phyloP scores from a whole-genome alignment of 2,888 invertebrate genomes.

The Erebia epiphron region DNA sequence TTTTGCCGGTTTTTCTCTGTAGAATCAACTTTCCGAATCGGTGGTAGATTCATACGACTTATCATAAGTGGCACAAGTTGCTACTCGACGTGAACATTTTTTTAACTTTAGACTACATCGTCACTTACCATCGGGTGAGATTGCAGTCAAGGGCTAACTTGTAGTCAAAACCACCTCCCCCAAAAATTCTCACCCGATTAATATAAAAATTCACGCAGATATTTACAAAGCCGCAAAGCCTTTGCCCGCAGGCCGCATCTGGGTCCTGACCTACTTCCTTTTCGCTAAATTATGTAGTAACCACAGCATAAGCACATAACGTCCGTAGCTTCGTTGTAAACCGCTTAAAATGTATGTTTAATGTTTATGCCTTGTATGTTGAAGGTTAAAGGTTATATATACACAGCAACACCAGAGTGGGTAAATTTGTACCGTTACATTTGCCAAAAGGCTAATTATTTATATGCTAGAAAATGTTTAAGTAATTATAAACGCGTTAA shows the following conservation, averaged over 20 bases:
- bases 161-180: background rate
- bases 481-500: too few relatives aligned
- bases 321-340: conserved; percentile 10
- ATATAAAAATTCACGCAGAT: conserved; percentile 9
- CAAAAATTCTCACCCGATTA: background rate
- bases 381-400: background rate
- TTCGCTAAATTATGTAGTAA: conserved; percentile 34
- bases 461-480: background rate
- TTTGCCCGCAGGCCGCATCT: conserved; percentile 26
- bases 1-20: too few relatives aligned
- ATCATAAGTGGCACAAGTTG: too few relatives aligned
- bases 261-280: conserved; percentile 40
- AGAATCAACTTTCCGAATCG: too few relatives aligned
- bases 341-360: conserved; percentile 17
- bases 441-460: background rate
- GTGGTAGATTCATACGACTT: too few relatives aligned
- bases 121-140: too few relatives aligned
- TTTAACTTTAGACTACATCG: too few relatives aligned
- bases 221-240: conserved; percentile 12
- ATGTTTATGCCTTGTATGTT: background rate
- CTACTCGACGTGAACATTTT: too few relatives aligned
- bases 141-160: too few relatives aligned
- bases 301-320: background rate
- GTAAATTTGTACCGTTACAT: background rate
- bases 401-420: background rate